phyloP scores from a whole-genome alignment of 2,113 vertebrate species.

The Myxocyprinus asiaticus region DNA sequence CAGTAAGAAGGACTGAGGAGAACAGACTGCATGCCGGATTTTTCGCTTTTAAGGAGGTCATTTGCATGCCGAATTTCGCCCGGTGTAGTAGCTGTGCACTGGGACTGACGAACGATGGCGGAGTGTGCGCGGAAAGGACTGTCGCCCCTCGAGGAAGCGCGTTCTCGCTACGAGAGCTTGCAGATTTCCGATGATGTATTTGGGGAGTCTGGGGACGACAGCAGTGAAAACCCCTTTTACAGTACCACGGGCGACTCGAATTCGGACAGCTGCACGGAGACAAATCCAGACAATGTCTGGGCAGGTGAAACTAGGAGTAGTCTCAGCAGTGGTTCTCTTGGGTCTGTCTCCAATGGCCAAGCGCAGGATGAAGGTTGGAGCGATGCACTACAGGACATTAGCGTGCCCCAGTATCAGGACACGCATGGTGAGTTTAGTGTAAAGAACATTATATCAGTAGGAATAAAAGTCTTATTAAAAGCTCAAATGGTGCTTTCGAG shows the following conservation, averaged over 20 bases:
- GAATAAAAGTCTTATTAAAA: background rate
- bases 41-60: slow-evolving; percentile 48
- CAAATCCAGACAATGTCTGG: slow-evolving; percentile 79
- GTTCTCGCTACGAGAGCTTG: slow-evolving; percentile 94
- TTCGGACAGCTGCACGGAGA: slow-evolving; percentile 80
- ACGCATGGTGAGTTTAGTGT: slow-evolving; percentile 79
- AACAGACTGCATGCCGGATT: slow-evolving; percentile 45
- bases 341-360: slow-evolving; percentile 70
- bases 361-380: slow-evolving; percentile 85
- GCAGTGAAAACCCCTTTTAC: slow-evolving; percentile 95
- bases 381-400: slow-evolving; percentile 81
- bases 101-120: slow-evolving; percentile 70
- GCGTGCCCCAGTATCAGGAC: slow-evolving; percentile 84
- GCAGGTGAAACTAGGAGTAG: slow-evolving; percentile 54
- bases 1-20: background rate
- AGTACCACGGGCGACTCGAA: slow-evolving; percentile 92
- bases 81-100: slow-evolving; percentile 42
- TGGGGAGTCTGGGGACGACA: slow-evolving; percentile 94
- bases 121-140: slow-evolving; percentile 81
- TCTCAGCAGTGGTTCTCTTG: slow-evolving; percentile 64
- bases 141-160: slow-evolving; percentile 90
- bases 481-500: slow-evolving; percentile 7
- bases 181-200: slow-evolving; percentile 98
- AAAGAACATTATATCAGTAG: background rate
- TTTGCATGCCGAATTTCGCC: slow-evolving; percentile 48